These are phyloP conservation scores for Linnaemya vulpina DNA, from an alignment of 2,888 invertebrate species.

Conservation along the genomic window DNA sequence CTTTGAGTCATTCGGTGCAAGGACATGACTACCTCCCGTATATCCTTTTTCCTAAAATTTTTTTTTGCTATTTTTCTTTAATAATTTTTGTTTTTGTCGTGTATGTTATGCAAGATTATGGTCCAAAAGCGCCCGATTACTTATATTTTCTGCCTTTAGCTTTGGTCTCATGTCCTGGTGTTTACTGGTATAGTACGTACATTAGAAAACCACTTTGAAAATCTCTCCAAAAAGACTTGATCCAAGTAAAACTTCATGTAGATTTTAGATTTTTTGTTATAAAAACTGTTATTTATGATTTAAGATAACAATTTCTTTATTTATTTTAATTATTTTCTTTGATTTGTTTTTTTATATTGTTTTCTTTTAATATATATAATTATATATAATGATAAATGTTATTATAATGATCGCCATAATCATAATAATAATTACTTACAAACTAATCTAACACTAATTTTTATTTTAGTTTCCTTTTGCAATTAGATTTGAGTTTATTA, in stretches of 20 bases:
- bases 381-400: slow-evolving; percentile 71
- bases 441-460: slow-evolving; percentile 81
- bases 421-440: slow-evolving; percentile 77
- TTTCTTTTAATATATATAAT: slow-evolving; percentile 71
- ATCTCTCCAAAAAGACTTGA: not conserved
- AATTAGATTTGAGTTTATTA: slow-evolving; percentile 73
- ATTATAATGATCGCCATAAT: slow-evolving; percentile 61
- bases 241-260: slow-evolving; percentile 54
- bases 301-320: slow-evolving; percentile 75
- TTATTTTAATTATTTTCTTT: slow-evolving; percentile 70
- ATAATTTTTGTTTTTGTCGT: no score
- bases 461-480: slow-evolving; percentile 68
- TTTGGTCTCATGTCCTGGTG: no score
- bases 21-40: no score
- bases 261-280: slow-evolving; percentile 62
- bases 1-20: no score
- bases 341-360: slow-evolving; percentile 69
- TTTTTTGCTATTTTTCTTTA: no score
- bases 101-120: no score
- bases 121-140: no score
- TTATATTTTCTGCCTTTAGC: no score
- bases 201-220: not conserved
- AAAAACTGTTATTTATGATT: slow-evolving; percentile 70
- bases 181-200: no score
- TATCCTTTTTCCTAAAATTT: no score